phyloP scores from a whole-genome alignment of 2,113 vertebrate genomes.

The Protomyctophum bolini region DNA sequence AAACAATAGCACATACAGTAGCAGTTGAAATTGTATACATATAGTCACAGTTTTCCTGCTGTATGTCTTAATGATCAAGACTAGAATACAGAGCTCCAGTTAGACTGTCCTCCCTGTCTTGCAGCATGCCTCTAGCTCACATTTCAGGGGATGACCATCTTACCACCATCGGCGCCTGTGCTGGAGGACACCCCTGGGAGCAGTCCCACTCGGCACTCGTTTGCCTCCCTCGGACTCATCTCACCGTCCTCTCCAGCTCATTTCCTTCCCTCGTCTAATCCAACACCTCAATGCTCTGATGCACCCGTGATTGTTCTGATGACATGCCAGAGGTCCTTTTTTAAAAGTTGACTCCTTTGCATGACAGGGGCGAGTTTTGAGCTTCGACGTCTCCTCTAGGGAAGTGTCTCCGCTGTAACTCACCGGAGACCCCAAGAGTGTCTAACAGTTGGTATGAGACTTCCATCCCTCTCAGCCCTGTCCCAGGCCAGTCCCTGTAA shows the following conservation, averaged over 20 bases:
- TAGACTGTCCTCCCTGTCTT: neutral
- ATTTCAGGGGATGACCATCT: conserved; percentile 13
- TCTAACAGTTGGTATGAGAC: conserved; percentile 60
- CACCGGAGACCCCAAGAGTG: conserved; percentile 69
- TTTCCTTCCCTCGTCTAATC: conserved; percentile 41
- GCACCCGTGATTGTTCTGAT: conserved; percentile 37
- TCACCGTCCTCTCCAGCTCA: conserved; percentile 48
- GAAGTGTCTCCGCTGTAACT: conserved; percentile 22
- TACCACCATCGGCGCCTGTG: conserved; percentile 13
- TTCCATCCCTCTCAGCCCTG: conserved; percentile 1
- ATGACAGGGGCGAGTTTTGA: conserved; percentile 14
- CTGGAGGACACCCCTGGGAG: conserved; percentile 34
- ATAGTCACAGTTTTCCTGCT: neutral
- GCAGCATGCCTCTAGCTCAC: neutral
- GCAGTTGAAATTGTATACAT: too few relatives aligned
- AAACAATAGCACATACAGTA: too few relatives aligned
- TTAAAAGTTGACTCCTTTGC: conserved; percentile 49
- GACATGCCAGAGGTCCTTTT: conserved; percentile 26
- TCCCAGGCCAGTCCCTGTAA: conserved; percentile 47
- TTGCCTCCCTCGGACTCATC: conserved; percentile 62
- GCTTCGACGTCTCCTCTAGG: conserved; percentile 8
- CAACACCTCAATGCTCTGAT: conserved; percentile 45
- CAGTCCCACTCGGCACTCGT: conserved; percentile 35
- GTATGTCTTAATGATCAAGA: neutral
- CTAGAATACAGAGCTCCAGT: neutral